Conservation (phyloP, 1,140 invertebrate species). For the Leptinotarsa undecemlineata region DNA sequence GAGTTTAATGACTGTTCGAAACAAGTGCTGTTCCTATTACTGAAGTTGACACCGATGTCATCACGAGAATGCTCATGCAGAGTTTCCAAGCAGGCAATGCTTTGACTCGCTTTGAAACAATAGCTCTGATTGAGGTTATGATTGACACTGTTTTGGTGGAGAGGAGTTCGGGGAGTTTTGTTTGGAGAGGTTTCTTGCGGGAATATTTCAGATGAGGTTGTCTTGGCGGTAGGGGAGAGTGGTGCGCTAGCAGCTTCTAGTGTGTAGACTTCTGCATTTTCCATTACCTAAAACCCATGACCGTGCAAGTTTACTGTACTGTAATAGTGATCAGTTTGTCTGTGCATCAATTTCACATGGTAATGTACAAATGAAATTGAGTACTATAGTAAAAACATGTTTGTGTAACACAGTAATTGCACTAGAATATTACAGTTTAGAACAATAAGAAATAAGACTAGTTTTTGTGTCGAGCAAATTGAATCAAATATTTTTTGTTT, state of each 20-base stretch:
- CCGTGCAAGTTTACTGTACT: constrained; percentile 30
- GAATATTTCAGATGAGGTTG: not conserved
- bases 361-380: too few relatives aligned
- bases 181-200: constrained; percentile 16
- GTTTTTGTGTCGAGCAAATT: too few relatives aligned
- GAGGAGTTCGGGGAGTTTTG: constrained; percentile 31
- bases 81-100: constrained; percentile 40
- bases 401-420: too few relatives aligned
- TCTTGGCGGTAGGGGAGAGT: constrained; percentile 39
- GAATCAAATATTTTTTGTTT: too few relatives aligned
- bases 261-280: constrained; percentile 49
- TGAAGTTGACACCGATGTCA: constrained; percentile 21
- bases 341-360: not conserved
- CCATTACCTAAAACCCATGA: constrained; percentile 54
- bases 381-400: too few relatives aligned
- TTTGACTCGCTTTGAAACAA: constrained; percentile 29
- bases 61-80: constrained; percentile 47
- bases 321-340: not conserved
- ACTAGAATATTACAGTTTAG: too few relatives aligned
- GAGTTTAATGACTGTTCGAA: constrained; percentile 39
- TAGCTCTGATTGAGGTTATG: constrained; percentile 30
- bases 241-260: constrained; percentile 46
- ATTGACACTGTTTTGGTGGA: constrained; percentile 14
- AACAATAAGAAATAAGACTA: too few relatives aligned
- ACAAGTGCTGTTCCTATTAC: constrained; percentile 35